phyloP scores from a whole-genome alignment of 2,797 vertebrate species.

The Harpagifer antarcticus region DNA sequence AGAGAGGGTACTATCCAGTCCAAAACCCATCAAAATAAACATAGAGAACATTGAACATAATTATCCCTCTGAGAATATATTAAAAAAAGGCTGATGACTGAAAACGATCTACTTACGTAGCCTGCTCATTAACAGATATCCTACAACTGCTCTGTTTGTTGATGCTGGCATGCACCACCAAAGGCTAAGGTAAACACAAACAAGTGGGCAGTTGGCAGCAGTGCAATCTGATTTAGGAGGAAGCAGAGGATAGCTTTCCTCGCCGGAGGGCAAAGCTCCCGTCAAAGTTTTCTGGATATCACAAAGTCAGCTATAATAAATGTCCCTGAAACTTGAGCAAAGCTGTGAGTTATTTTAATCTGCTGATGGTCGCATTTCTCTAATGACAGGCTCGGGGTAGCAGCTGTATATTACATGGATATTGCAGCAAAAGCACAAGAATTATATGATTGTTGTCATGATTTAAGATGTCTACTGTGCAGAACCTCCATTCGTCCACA shows the following conservation, averaged over 20 bases:
- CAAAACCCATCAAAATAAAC: not conserved
- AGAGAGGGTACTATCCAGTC: not conserved
- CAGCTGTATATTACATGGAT: not conserved
- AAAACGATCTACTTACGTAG: constrained; percentile 23
- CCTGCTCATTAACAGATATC: constrained; percentile 49
- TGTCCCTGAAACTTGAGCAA: constrained; percentile 33
- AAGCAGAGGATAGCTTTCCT: constrained; percentile 30
- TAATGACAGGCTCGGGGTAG: constrained; percentile 2
- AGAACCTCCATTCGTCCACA: not conserved
- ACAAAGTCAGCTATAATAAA: constrained; percentile 50
- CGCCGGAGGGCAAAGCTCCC: constrained; percentile 36
- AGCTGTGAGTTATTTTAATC: constrained; percentile 19
- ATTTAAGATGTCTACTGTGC: not conserved
- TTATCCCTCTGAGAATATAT: not conserved
- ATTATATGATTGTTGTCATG: constrained; percentile 3
- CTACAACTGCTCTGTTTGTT: constrained; percentile 39
- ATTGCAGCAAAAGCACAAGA: constrained; percentile 6
- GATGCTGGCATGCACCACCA: constrained; percentile 41
- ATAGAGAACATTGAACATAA: not conserved
- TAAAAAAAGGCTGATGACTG: constrained; percentile 13
- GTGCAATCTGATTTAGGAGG: constrained; percentile 52
- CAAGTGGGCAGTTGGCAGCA: constrained; percentile 58
- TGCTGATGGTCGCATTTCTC: constrained; percentile 22
- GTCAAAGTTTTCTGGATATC: constrained; percentile 37
- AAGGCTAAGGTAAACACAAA: constrained; percentile 49